Conservation (phyloP, 2,797 vertebrate genomes). For the Sebastes cheni region DNA sequence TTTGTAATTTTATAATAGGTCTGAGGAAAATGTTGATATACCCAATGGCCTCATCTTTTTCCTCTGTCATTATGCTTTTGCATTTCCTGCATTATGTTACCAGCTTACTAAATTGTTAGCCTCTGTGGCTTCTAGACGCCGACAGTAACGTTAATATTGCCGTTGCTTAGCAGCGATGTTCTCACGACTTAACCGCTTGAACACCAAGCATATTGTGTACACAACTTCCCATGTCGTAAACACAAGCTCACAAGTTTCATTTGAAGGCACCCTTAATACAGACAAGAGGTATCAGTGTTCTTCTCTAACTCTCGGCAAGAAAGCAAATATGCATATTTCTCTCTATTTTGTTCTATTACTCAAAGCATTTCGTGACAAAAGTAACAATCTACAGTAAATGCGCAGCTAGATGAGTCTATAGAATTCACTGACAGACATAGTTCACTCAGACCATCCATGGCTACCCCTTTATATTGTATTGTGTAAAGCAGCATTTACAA, state of each 20-base stretch:
- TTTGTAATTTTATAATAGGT: too few relatives aligned
- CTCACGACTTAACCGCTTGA: too few relatives aligned
- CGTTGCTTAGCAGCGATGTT: too few relatives aligned
- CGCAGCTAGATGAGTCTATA: background rate
- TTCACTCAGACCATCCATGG: background rate
- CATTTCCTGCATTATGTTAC: too few relatives aligned
- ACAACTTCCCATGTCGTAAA: too few relatives aligned
- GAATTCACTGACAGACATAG: background rate
- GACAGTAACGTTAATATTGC: too few relatives aligned
- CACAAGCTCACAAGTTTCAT: too few relatives aligned
- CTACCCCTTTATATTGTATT: background rate
- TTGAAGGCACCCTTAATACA: background rate
- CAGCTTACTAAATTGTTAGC: accelerated
- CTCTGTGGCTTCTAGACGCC: too few relatives aligned
- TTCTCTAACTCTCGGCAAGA: background rate
- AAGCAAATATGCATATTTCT: background rate
- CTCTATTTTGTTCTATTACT: background rate
- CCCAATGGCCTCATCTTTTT: too few relatives aligned
- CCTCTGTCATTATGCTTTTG: too few relatives aligned
- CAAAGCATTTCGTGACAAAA: background rate
- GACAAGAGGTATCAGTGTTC: background rate
- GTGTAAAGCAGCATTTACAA: background rate
- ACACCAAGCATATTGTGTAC: too few relatives aligned
- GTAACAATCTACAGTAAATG: background rate
- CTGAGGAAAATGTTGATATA: too few relatives aligned